Percentiles rank a stretch among this genome's conserved stretches.
phyloP scores from a whole-genome alignment of 2,888 invertebrate species.

The Temnothorax ravouxi region DNA sequence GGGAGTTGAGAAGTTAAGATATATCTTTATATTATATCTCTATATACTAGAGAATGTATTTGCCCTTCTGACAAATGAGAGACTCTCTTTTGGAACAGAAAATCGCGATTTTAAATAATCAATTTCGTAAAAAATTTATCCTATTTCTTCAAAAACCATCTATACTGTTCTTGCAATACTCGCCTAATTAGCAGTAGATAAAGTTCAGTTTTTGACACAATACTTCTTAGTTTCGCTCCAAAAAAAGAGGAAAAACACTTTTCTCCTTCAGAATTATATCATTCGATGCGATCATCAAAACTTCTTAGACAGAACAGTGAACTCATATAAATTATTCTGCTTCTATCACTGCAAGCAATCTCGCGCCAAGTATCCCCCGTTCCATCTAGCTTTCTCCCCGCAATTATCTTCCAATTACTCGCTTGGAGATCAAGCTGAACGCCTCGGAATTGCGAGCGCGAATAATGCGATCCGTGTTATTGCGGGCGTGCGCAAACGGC shows the following conservation, averaged over 20 bases:
- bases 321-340: neutral
- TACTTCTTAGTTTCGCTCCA: neutral
- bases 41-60: neutral
- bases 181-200: neutral
- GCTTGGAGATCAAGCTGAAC: conserved; percentile 1
- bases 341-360: neutral
- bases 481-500: neutral
- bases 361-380: neutral
- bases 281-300: neutral
- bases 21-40: neutral
- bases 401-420: conserved; percentile 40
- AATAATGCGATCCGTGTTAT: conserved; percentile 8
- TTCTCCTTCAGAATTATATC: neutral
- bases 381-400: neutral
- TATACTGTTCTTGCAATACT: neutral
- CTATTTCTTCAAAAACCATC: neutral
- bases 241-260: neutral
- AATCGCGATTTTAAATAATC: neutral
- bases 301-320: neutral
- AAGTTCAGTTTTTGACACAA: neutral
- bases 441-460: neutral
- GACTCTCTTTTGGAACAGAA: neutral
- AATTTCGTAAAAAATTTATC: neutral
- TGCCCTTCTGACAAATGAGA: neutral
- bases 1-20: too few relatives aligned